A percentile compares a stretch with the other conserved stretches of the same genome.
Evolutionary conservation across 2,113 vertebrate species (phyloP).

Genomic region (Atlantisia rogersi): DNA sequence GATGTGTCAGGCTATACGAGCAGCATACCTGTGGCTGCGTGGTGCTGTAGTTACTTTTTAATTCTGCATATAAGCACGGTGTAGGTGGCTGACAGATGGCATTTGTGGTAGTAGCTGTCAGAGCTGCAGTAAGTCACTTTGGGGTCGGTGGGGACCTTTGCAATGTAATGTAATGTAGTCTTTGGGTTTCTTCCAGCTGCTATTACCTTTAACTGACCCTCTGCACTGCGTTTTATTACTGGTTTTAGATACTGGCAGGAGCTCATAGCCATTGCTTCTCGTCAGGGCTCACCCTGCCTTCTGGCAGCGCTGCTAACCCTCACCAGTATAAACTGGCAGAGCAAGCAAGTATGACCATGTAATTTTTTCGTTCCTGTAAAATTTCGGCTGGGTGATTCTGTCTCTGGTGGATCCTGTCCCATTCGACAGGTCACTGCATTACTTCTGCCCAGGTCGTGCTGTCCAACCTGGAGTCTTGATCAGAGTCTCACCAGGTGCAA

Average conservation of each 20-base stretch:
- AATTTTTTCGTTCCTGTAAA: background rate
- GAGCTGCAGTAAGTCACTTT: background rate
- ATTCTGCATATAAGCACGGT: background rate
- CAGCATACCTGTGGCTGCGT: background rate
- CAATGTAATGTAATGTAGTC: background rate
- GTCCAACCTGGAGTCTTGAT: background rate
- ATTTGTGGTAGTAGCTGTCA: constrained; percentile 6
- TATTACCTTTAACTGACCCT: background rate
- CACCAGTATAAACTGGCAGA: background rate
- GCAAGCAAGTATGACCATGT: background rate
- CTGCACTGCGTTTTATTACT: background rate
- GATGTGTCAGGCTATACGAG: background rate
- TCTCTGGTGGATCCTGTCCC: background rate
- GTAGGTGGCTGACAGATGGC: constrained; percentile 33
- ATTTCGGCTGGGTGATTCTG: background rate
- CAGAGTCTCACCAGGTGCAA: background rate
- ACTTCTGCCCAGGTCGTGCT: background rate
- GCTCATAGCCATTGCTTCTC: background rate
- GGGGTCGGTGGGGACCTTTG: constrained; percentile 7
- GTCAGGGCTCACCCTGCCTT: background rate
- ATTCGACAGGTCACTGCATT: background rate
- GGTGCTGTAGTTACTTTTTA: background rate
- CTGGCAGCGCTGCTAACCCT: background rate
- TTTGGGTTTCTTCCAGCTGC: constrained; percentile 12
- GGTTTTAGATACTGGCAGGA: background rate